phyloP scores from a whole-genome alignment of 2,113 vertebrate genomes.

The Irena cyanogastra region DNA sequence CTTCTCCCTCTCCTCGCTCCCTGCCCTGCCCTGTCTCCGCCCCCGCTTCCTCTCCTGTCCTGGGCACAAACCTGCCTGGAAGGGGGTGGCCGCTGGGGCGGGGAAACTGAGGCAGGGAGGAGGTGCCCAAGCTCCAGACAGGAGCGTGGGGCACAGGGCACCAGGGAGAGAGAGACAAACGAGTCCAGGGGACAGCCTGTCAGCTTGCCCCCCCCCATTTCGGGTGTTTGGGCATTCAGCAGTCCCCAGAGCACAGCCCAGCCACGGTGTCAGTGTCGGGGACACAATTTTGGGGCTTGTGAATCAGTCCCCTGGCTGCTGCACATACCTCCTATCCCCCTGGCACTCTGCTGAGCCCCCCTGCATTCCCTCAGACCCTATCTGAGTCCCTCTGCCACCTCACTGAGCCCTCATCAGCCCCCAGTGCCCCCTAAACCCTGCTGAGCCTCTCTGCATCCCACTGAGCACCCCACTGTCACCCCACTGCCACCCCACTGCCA shows the following conservation, averaged over 20 bases:
- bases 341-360: no score
- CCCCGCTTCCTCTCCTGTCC: neutral
- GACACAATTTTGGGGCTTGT: neutral
- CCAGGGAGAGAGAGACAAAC: neutral
- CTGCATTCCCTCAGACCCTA: neutral
- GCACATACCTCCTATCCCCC: neutral
- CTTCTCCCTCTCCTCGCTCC: neutral
- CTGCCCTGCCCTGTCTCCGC: neutral
- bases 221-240: neutral
- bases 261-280: neutral
- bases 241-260: neutral
- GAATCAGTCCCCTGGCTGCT: neutral
- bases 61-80: neutral
- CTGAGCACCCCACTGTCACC: no score
- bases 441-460: neutral
- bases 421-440: neutral
- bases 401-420: neutral
- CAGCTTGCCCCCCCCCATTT: rapidly evolving
- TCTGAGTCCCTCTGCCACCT: neutral
- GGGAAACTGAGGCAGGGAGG: neutral
- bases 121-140: neutral
- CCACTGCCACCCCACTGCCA: neutral
- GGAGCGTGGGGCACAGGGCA: neutral
- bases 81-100: neutral
- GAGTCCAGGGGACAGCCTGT: rapidly evolving